Evolutionary conservation across 2,113 vertebrate genomes (phyloP).

Genomic region (Ursus arctos): DNA sequence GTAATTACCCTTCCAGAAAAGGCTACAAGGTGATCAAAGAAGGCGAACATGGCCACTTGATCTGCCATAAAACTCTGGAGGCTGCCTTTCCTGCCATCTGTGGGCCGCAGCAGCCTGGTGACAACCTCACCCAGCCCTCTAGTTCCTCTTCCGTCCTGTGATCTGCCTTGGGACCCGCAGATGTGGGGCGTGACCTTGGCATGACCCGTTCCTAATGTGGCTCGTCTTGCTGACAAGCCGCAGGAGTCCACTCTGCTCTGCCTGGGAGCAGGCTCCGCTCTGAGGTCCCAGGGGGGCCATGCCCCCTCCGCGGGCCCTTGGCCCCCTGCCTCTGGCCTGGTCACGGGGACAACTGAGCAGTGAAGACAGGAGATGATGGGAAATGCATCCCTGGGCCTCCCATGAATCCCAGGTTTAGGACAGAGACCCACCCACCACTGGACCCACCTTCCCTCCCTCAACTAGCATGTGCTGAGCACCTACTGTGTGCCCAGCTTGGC

Average conservation of each 20-base stretch:
- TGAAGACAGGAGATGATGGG: neutral
- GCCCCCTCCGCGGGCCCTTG: accelerated
- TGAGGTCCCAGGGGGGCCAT: neutral
- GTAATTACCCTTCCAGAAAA: neutral
- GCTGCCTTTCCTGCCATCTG: neutral
- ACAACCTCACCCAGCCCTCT: no score
- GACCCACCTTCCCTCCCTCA: neutral
- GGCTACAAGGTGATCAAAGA: neutral
- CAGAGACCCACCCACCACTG: neutral
- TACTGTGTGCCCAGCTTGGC: no score
- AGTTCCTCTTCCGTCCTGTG: neutral
- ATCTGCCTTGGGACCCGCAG: neutral
- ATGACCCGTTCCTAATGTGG: no score
- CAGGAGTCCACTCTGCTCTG: neutral
- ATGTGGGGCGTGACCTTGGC: neutral
- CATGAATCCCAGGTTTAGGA: neutral
- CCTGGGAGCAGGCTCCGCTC: neutral
- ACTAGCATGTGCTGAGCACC: neutral
- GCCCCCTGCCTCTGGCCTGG: neutral
- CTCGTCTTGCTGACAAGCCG: neutral
- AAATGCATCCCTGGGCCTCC: neutral
- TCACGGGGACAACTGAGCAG: neutral
- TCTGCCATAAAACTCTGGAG: neutral
- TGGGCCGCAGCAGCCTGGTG: neutral
- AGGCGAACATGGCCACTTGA: no score